Evolutionary conservation across 2,888 invertebrate species (phyloP), one percentile per base, ranked within the genome.

Genomic region (Xylota sylvarum): DNA sequence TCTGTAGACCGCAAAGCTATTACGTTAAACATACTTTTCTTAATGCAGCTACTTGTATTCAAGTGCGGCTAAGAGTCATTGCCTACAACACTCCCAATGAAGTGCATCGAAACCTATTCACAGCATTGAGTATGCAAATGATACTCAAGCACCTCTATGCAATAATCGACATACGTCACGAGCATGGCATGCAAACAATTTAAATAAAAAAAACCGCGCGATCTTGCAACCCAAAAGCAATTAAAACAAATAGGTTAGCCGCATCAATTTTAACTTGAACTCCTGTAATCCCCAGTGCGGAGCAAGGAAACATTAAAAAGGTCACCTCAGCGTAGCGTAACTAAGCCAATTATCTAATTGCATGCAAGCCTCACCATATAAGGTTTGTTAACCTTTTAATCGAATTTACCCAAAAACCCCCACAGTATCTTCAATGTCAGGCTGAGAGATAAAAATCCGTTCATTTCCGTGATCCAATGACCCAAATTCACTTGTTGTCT

Each of bases 401-500:
- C 52, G 5, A 30, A 30, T 30, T n/a, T 52, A 30, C 30, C n/a
- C 7, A 1, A 2, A 30, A n/a, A 30, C 2, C 5, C 2, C 43
- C 14, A 12, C 3, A 12, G n/a, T n/a, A 43, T 14, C n/a, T n/a
- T n/a, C 52, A 56, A 56, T 32, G 56, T 35, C 32, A 56, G 55
- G n/a, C 6, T 19, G 3, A 9, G 17, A 23, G 3, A 27, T n/a
- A n/a, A 30, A 35, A 56, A 32, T 0, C n/a, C 37, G 23, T n/a
- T 27, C 60, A 60, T 60, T 60, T 60, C 60, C 60, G 37, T 40
- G 23, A 37, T 37, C 7, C 40, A n/a, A 60, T 60, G 40, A 60
- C 60, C 60, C n/a, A 60, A 9, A 60, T 60, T 60, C 37, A 4
- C 4, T 7, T 23, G 23, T 9, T 23, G 23, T 27, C 50, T 50